A percentile compares a stretch with the other conserved stretches of the same genome.
Conservation (phyloP, 2,113 vertebrate species). For the Oenanthe oenanthe region DNA sequence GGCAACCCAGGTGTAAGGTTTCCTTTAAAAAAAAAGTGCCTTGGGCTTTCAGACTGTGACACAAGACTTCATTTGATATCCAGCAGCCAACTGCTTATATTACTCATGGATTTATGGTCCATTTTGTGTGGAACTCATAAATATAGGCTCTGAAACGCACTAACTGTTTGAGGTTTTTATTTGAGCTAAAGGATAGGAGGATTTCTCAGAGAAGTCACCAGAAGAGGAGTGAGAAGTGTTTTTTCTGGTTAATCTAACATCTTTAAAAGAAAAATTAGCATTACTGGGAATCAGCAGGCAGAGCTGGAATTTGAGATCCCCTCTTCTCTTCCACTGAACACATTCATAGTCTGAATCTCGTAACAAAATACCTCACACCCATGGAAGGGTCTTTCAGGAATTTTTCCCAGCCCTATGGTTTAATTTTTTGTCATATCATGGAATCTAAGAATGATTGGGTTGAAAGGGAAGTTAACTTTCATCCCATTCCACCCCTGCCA, state of each 20-base stretch:
- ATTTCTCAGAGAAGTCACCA: slow-evolving; percentile 44
- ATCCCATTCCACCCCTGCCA: background rate
- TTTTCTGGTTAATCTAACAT: slow-evolving; percentile 8
- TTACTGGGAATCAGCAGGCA: background rate
- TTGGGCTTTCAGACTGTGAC: slow-evolving; percentile 52
- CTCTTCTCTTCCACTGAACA: background rate
- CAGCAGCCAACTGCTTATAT: slow-evolving; percentile 43
- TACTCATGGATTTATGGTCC: slow-evolving; percentile 56
- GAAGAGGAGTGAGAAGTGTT: background rate
- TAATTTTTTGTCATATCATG: background rate
- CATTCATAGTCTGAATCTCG: background rate
- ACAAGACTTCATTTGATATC: slow-evolving; percentile 53
- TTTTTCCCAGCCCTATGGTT: background rate
- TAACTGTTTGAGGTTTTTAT: background rate
- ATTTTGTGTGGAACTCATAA: slow-evolving; percentile 58
- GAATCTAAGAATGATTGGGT: background rate
- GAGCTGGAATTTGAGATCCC: background rate
- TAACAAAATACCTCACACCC: background rate
- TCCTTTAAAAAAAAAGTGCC: slow-evolving; percentile 57
- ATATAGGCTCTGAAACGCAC: slow-evolving; percentile 36
- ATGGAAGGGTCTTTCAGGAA: background rate
- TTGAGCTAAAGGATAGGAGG: slow-evolving; percentile 18
- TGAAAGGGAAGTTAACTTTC: background rate
- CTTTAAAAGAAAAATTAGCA: slow-evolving; percentile 1
- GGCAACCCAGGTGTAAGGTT: slow-evolving; percentile 15